Percentiles rank a stretch among this genome's conserved stretches.
These are phyloP conservation scores for Sigmodon hispidus DNA, from an alignment of 2,113 vertebrate species.

Conservation along the genomic window DNA sequence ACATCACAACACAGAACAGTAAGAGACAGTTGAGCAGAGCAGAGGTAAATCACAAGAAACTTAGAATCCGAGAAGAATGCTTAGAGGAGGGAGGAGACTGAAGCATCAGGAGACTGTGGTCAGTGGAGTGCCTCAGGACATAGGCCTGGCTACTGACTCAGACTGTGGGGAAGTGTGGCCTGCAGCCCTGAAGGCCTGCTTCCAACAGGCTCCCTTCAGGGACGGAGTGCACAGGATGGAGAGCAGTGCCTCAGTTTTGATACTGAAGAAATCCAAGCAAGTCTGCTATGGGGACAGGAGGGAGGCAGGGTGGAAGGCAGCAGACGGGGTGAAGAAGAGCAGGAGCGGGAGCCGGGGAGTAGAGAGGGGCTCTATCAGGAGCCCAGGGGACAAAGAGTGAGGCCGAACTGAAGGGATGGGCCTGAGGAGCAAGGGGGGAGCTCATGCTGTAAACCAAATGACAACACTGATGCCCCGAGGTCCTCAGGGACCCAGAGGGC, in stretches of 20 bases:
- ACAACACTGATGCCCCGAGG: neutral
- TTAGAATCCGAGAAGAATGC: neutral
- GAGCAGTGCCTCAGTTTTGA: neutral
- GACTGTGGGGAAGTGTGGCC: neutral
- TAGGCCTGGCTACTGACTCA: neutral
- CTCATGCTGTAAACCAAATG: neutral
- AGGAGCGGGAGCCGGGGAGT: neutral
- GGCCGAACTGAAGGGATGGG: neutral
- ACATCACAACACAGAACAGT: neutral
- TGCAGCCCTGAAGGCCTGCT: neutral
- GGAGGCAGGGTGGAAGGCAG: neutral
- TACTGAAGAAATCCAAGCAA: constrained; percentile 47
- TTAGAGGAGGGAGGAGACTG: neutral
- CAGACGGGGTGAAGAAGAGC: neutral
- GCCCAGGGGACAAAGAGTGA: neutral
- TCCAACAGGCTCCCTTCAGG: neutral
- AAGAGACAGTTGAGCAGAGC: neutral
- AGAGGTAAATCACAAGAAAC: neutral
- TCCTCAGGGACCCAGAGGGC: neutral
- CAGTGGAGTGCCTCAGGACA: neutral
- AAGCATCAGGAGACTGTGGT: neutral
- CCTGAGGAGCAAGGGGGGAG: neutral
- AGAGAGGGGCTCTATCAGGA: neutral
- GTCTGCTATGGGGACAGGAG: neutral
- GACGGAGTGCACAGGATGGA: neutral